Evolutionary conservation across 2,797 vertebrate species (phyloP), one percentile per base, ranked within the genome.

Genomic region (Falco biarmicus): DNA sequence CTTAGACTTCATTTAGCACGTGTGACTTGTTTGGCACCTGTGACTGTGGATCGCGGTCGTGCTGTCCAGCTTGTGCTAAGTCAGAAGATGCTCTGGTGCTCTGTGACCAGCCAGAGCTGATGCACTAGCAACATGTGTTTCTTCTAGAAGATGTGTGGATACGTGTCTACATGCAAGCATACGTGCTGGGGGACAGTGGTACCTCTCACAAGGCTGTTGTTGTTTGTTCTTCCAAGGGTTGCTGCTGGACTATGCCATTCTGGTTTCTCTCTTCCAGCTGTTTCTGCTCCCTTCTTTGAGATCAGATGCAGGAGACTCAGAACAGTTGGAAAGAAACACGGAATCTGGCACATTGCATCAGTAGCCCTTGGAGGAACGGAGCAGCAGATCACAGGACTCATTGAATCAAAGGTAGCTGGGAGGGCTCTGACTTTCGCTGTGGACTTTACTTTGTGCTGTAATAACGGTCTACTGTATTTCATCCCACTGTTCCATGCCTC

Each of bases 231-330:
- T 97, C 95, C 97, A 95, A 96, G 96, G 96, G 96, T 96, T 95
- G 96, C 97, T 97, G 96, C 96, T 96, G 97, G 97, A 97, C 96
- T 97, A 53, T 97, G 96, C 97, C 95, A 87, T 91, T 98, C 95
- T 97, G 96, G 94, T 97, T 97, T 98, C 96, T 98, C 95, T 98
- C 96, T 98, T 97, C 96, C 96, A 97, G 97, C 97, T 97, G 96
- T 97, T 97, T 98, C 97, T 97, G 95, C 92, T 97, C 93, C 96
- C 92, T 97, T 97, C 97, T 97, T 97, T 98, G 96, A 97, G 96
- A 97, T 98, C 96, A 98, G 96, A 97, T 97, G 95, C 94, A 98
- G 96, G 96, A 98, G 97, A 93, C 97, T 98, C 96, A 97, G 96
- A 97, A 96, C 95, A 98, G 97, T 96, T 97, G 97, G 97, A 96